Percentiles rank a stretch among this genome's conserved stretches.
phyloP scores from a whole-genome alignment of 2,888 invertebrate species.

The Bibio marci region DNA sequence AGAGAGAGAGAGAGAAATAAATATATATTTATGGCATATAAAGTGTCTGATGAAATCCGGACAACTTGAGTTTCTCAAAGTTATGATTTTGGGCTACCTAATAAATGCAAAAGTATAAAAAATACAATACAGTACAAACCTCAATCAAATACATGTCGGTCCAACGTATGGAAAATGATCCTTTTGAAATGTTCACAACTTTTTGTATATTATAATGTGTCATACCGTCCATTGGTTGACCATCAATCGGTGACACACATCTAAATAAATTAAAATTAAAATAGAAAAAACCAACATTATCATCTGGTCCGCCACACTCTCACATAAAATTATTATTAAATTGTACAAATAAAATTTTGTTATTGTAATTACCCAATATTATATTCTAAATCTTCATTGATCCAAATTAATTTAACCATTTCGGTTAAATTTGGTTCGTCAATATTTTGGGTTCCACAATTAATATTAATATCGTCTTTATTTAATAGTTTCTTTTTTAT shows the following conservation, averaged over 20 bases:
- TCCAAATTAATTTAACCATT: conserved; percentile 57
- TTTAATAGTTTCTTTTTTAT: conserved; percentile 52
- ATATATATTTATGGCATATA: conserved; percentile 5
- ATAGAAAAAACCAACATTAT: no score
- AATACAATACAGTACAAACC: conserved; percentile 22
- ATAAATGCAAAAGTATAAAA: no score
- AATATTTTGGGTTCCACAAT: conserved; percentile 47
- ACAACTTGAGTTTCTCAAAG: no score
- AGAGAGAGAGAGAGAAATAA: conserved; percentile 15
- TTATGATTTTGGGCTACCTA: no score
- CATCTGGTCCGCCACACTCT: no score
- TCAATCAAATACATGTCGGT: conserved; percentile 69
- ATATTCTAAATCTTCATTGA: conserved; percentile 53
- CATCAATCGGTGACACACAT: conserved; percentile 64
- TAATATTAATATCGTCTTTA: conserved; percentile 57
- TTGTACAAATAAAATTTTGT: no score
- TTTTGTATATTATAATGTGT: conserved; percentile 67
- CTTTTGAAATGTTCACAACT: conserved; percentile 52
- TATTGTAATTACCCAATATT: conserved; percentile 49
- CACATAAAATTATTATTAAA: no score
- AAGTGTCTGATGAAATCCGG: conserved; percentile 1
- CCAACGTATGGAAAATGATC: conserved; percentile 49
- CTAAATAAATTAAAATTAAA: no score
- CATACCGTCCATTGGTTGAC: conserved; percentile 50
- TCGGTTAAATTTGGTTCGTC: conserved; percentile 47